Evolutionary conservation across 2,113 vertebrate species (phyloP), one percentile per base, ranked within the genome.

Genomic region (Emydura subglobosa): DNA sequence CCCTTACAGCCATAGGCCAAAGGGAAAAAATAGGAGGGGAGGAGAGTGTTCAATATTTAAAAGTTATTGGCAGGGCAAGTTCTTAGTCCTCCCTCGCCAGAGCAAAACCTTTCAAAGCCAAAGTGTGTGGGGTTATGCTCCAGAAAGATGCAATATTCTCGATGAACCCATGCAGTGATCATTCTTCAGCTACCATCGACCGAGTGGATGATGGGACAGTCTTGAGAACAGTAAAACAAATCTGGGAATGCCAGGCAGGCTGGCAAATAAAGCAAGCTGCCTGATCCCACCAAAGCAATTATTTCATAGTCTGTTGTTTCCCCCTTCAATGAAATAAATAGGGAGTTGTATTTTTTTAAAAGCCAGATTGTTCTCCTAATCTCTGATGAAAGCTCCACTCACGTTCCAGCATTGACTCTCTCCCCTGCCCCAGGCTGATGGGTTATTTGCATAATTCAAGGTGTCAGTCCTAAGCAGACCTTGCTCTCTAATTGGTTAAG

Each of bases 381-480:
- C 72, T 78, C 39, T 82, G 9, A 55, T 19, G 10, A 27, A 74
- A 27, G 5, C 68, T 61, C 34, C 54, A 13, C 78, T 85, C 49
- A 8, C 53, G 54, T 80, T 42, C 51, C 59, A 80, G 16, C 12
- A 54, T 31, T 89, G 59, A 59, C 8, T 54, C 12, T 61, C 44
- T 47, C 94, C 29, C 55, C 65, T 21, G 79, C 55, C 86, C 29
- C 27, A 34, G 51, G 83, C 50, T 94, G 81, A 90, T 50, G 51
- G 31, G 42, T 85, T 27, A 79, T 72, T 50, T 76, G 54, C 31
- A 83, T 29, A 68, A 47, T 87, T 57, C 7, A 74, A 78, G 83
- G 49, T 31, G 72, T 14, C 42, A 54, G 21, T 76, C 79, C 87
- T 72, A 87, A 80, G 59, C 0, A 51, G 80, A 31, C 44, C 53